Evolutionary conservation across 2,797 vertebrate genomes (phyloP).

Genomic region (Naso thynnoides): DNA sequence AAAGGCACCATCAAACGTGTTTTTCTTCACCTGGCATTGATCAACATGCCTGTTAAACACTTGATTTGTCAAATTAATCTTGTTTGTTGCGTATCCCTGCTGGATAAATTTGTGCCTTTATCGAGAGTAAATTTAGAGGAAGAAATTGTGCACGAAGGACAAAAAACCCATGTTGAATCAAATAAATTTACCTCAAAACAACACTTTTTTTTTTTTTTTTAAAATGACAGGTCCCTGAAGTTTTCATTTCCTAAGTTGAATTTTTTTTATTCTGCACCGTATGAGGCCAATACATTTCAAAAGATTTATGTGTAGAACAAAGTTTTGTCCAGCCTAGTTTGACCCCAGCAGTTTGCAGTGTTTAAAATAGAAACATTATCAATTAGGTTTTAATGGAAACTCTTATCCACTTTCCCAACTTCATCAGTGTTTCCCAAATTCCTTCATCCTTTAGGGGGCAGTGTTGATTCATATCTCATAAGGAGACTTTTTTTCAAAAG

Average conservation of each 20-base stretch:
- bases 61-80: neutral
- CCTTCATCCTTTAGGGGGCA: constrained; percentile 80
- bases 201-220: too few relatives aligned
- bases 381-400: neutral
- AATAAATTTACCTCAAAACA: neutral
- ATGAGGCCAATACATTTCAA: neutral
- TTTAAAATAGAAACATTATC: neutral
- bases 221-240: too few relatives aligned
- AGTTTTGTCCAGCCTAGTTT: neutral
- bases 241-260: neutral
- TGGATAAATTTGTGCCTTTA: neutral
- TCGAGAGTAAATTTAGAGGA: constrained; percentile 9
- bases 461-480: constrained; percentile 79
- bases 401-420: constrained; percentile 11
- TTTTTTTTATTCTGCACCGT: neutral
- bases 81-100: neutral
- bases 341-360: neutral
- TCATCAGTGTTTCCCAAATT: constrained; percentile 6
- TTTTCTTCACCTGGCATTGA: constrained; percentile 15
- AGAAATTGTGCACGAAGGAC: neutral
- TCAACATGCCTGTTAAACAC: neutral
- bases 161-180: neutral
- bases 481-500: constrained; percentile 56
- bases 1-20: constrained; percentile 8
- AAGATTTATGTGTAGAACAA: neutral